Conservation (phyloP, 2,113 vertebrate genomes). For the Siphamia tubifer region DNA sequence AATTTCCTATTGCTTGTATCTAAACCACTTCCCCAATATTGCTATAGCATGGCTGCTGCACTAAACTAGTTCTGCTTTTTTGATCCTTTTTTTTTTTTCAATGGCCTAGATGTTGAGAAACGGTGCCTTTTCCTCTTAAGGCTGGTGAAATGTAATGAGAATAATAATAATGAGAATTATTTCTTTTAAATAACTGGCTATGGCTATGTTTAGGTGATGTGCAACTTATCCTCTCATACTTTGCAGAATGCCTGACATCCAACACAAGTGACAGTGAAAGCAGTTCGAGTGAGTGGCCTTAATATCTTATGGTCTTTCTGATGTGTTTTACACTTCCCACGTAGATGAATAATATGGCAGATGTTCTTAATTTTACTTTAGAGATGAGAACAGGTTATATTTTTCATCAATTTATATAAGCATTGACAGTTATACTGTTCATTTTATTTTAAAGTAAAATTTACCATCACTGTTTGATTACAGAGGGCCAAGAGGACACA, state of each 20-base stretch:
- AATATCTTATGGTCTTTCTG: slow-evolving; percentile 6
- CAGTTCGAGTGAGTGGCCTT: slow-evolving; percentile 95
- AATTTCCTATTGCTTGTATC: slow-evolving; percentile 74
- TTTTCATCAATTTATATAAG: not conserved
- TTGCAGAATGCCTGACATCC: slow-evolving; percentile 97
- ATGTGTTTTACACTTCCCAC: slow-evolving; percentile 32
- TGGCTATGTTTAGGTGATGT: not conserved
- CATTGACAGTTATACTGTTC: not conserved
- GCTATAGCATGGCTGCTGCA: slow-evolving; percentile 45
- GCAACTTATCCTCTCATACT: slow-evolving; percentile 33
- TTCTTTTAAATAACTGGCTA: not conserved
- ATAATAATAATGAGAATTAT: no score
- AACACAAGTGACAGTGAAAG: slow-evolving; percentile 99
- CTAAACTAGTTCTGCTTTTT: slow-evolving; percentile 55
- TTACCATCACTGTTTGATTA: slow-evolving; percentile 25
- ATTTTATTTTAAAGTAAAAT: not conserved
- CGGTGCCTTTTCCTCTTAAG: not conserved
- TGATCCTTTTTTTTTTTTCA: slow-evolving; percentile 30
- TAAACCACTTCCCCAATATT: slow-evolving; percentile 69
- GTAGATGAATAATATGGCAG: slow-evolving; percentile 19
- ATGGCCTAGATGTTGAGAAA: slow-evolving; percentile 23
- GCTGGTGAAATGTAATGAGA: slow-evolving; percentile 4
- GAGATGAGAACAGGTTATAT: slow-evolving; percentile 11
- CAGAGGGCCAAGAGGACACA: slow-evolving; percentile 98
- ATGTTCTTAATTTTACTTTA: slow-evolving; percentile 9